Conservation (phyloP, 2,113 vertebrate species). For the Bettongia penicillata region DNA sequence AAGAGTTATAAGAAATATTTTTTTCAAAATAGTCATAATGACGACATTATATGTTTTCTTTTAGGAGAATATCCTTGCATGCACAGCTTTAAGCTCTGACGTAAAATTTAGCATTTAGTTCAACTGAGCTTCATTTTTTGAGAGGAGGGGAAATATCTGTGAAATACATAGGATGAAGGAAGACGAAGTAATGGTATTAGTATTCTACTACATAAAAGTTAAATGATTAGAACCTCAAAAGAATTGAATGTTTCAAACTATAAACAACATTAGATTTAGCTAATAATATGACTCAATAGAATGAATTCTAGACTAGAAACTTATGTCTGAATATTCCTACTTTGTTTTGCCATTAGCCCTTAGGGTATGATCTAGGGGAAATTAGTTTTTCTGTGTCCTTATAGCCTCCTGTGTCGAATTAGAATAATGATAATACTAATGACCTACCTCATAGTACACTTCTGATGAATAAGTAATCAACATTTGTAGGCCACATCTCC, state of each 20-base stretch:
- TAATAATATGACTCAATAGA: neutral
- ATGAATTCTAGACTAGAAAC: slow-evolving; percentile 28
- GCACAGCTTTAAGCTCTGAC: too few relatives aligned
- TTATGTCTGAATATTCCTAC: neutral
- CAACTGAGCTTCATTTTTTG: too few relatives aligned
- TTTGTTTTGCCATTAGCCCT: neutral
- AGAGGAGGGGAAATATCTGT: too few relatives aligned
- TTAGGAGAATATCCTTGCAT: too few relatives aligned
- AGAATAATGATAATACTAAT: slow-evolving; percentile 2
- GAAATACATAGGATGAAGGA: too few relatives aligned
- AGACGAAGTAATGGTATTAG: neutral
- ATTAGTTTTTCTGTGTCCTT: neutral
- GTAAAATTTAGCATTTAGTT: too few relatives aligned
- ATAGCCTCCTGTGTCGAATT: neutral
- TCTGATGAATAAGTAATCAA: neutral
- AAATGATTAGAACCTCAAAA: neutral
- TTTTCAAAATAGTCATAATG: too few relatives aligned
- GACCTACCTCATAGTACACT: neutral
- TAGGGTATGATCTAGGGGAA: neutral
- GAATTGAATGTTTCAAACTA: neutral
- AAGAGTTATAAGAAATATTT: too few relatives aligned
- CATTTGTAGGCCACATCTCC: neutral
- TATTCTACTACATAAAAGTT: neutral
- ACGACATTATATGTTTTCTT: too few relatives aligned
- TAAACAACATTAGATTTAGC: neutral